Conservation (phyloP, 30 jellyfish, hydroid and myxozoan species). For the Nemopilema nomurai region DNA sequence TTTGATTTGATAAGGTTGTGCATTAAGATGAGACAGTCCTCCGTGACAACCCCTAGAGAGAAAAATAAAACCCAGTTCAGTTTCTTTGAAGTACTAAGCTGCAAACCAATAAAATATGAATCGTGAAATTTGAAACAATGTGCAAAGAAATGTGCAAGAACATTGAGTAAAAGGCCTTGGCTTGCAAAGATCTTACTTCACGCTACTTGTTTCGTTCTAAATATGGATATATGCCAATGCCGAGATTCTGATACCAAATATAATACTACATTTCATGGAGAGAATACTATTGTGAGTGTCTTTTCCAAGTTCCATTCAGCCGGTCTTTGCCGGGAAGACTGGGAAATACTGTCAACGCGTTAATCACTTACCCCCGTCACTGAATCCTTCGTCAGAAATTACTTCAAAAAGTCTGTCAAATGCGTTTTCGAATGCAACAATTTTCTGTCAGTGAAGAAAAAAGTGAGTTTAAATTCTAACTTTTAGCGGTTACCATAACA, state of each 20-base stretch:
- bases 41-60: constrained; percentile 74
- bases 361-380: constrained; percentile 86
- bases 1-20: constrained; percentile 68
- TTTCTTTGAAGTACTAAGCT: neutral
- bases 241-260: no score
- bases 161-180: no score
- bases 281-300: no score
- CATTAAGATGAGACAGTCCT: constrained; percentile 81
- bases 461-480: neutral
- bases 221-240: no score
- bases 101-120: neutral
- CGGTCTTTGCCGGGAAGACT: no score
- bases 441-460: constrained; percentile 59
- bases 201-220: no score
- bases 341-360: neutral
- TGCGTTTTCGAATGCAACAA: constrained; percentile 96
- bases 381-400: constrained; percentile 82
- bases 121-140: no score
- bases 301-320: no score
- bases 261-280: no score
- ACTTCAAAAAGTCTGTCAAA: constrained; percentile 86
- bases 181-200: no score
- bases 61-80: neutral
- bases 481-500: no score
- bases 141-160: no score